These are phyloP conservation scores for Dinothrombium tinctorium DNA, from an alignment of 1,140 invertebrate genomes.

Conservation along the genomic window DNA sequence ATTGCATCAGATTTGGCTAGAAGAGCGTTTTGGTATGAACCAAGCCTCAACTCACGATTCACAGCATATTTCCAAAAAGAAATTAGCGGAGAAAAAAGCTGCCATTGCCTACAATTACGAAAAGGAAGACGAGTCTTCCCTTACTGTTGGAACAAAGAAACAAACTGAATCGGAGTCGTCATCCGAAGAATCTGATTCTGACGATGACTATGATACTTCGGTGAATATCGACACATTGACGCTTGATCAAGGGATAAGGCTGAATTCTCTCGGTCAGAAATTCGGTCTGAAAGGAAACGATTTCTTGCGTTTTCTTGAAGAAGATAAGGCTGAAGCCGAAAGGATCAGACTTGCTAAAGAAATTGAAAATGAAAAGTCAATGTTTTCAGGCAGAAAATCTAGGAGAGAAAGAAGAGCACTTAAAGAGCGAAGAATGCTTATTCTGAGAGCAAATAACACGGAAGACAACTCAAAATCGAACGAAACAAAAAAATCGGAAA, in stretches of 20 bases:
- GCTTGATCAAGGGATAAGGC: slow-evolving; percentile 53
- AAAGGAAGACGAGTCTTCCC: slow-evolving; percentile 17
- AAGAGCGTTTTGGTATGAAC: slow-evolving; percentile 66
- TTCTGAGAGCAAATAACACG: slow-evolving; percentile 8
- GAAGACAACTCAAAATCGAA: slow-evolving; percentile 19
- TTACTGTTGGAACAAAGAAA: slow-evolving; percentile 20
- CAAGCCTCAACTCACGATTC: slow-evolving; percentile 23
- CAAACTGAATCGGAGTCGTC: slow-evolving; percentile 16
- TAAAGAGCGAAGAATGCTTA: slow-evolving; percentile 51
- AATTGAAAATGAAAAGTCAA: slow-evolving; percentile 70
- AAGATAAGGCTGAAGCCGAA: slow-evolving; percentile 77
- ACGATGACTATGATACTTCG: slow-evolving; percentile 55
- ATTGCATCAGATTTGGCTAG: slow-evolving; percentile 72
- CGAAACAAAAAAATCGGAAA: slow-evolving; percentile 17
- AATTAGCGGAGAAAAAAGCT: slow-evolving; percentile 41
- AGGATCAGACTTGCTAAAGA: slow-evolving; percentile 54
- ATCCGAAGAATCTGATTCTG: slow-evolving; percentile 32
- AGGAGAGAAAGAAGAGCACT: slow-evolving; percentile 58
- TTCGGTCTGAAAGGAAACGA: slow-evolving; percentile 74
- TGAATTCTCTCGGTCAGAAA: slow-evolving; percentile 57
- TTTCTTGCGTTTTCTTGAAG: slow-evolving; percentile 58
- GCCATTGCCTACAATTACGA: slow-evolving; percentile 89
- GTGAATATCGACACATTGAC: slow-evolving; percentile 75
- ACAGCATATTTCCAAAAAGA: slow-evolving; percentile 30
- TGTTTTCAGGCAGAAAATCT: slow-evolving; percentile 45